Base-by-base conservation (phyloP, 2,888 invertebrate species). In the Cacoxenus indagator region DNA sequence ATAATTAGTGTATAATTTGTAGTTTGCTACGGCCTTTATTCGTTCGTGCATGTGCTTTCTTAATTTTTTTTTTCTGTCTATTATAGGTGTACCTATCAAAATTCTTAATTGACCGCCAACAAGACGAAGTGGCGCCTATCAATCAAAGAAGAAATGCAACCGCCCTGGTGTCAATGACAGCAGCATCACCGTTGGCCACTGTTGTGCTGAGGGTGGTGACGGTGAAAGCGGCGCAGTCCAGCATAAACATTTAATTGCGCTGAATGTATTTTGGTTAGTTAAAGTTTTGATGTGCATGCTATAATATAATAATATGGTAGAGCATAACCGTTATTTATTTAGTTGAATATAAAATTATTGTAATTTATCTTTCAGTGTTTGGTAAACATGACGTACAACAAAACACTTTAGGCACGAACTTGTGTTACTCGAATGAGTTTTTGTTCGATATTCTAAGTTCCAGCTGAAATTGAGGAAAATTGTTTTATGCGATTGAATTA, bases 31-130 rank as follows among this genome's bases (percentile, higher is more conserved):
- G 19, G 29, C 31, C 55, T 67, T 65, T 67, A 43, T 65, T 9
- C 26, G 19, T 37, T 61, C 14, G 26, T 43, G 55, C 17, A 14
- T 68, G 43, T 64, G 61, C 46, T 67, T 27, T 2, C 4, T 27
- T 4, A 22, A 6, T 17, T n/a, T n/a, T n/a, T n/a, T n/a, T n/a
- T n/a, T n/a, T n/a, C n/a, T n/a, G 55, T 22, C 24, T 26, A 55
- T 55, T 26, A 75, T 66, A 76, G 71, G 78, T 80, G 77, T 78
- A 82, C 82, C 79, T 82, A 82, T 82, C 82, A 78, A 82, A 82
- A 80, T 82, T 78, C 80, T 77, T 79, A 82, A 79, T 79, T 79
- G 80, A 78, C 80, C 80, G 82, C 78, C 80, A 80, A 82, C 80
- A 81, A 79, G 80, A 71, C 27, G 5, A 55, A 22, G 5, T 55